phyloP scores from a whole-genome alignment of 2,797 vertebrate genomes.

The Gypaetus barbatus region DNA sequence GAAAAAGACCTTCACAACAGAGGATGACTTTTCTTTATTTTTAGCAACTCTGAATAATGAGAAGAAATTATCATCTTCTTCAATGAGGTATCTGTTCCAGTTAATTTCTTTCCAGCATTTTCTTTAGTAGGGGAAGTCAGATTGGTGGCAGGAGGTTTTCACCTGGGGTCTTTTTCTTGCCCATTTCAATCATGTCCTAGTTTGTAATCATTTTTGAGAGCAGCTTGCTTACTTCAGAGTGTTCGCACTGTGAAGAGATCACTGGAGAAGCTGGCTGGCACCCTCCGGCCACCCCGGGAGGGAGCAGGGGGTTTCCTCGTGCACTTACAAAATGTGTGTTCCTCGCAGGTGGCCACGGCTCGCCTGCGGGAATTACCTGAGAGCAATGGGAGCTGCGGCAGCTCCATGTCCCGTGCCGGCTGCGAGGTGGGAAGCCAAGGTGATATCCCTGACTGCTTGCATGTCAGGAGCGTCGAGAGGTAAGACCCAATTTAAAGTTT shows the following conservation, averaged over 20 bases:
- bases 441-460: accelerated
- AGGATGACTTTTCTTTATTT: neutral
- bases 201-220: neutral
- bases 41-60: neutral
- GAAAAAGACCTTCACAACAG: neutral
- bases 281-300: no score
- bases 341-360: neutral
- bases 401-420: accelerated
- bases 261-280: neutral
- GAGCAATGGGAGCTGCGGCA: accelerated
- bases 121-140: neutral
- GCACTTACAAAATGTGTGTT: accelerated
- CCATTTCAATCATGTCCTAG: neutral
- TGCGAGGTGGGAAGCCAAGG: no score
- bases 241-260: accelerated
- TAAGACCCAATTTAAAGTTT: neutral
- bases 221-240: neutral
- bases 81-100: neutral
- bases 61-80: neutral
- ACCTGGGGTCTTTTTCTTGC: neutral
- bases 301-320: neutral
- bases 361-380: accelerated
- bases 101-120: neutral
- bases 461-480: neutral
- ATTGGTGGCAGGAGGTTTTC: neutral